Evolutionary conservation across 2,888 invertebrate genomes (phyloP).

Genomic region (Scaptomyza cyrtandrae): DNA sequence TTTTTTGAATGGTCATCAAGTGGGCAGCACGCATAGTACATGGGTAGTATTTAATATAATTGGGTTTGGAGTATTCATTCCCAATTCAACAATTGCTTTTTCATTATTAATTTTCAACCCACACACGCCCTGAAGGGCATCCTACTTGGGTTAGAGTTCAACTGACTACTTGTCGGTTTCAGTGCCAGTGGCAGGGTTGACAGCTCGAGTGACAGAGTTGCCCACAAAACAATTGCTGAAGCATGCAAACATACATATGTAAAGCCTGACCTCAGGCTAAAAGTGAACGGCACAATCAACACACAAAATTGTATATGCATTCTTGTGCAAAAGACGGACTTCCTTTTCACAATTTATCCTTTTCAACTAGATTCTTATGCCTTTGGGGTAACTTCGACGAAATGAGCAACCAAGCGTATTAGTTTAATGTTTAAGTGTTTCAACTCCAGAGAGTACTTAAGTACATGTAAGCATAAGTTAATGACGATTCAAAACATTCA

Average conservation of each 20-base stretch:
- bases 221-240: constrained; percentile 69
- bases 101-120: neutral
- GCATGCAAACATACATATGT: constrained; percentile 48
- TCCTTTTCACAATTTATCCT: constrained; percentile 30
- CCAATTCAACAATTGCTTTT: neutral
- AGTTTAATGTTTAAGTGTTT: neutral
- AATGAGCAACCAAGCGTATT: constrained; percentile 5
- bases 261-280: constrained; percentile 47
- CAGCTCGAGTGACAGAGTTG: constrained; percentile 73
- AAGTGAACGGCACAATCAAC: constrained; percentile 9
- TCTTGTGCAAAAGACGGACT: neutral
- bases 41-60: neutral
- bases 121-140: neutral
- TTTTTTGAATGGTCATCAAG: constrained; percentile 5
- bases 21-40: constrained; percentile 2
- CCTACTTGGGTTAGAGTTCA: constrained; percentile 14
- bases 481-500: neutral
- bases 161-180: constrained; percentile 26
- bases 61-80: neutral
- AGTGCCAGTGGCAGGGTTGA: constrained; percentile 53
- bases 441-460: neutral
- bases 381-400: constrained; percentile 36
- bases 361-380: constrained; percentile 41
- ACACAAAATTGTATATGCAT: constrained; percentile 20
- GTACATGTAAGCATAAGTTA: neutral